A percentile compares a stretch with the other conserved stretches of the same genome.
phyloP scores from a whole-genome alignment of 2,113 vertebrate genomes.

The Diphyllodes magnificus region DNA sequence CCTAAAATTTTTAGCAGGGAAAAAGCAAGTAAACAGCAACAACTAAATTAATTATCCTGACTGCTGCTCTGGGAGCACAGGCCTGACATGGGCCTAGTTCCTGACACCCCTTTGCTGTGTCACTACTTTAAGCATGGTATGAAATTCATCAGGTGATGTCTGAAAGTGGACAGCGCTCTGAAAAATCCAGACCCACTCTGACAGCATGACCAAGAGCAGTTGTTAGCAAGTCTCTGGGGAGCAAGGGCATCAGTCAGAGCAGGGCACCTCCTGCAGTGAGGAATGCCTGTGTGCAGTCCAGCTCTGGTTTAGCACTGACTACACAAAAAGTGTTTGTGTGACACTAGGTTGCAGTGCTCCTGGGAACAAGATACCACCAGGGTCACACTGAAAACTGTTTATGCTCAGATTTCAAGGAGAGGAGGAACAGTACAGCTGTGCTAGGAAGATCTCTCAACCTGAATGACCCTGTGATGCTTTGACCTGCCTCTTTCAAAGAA shows the following conservation, averaged over 20 bases:
- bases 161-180: background rate
- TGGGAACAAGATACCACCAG: background rate
- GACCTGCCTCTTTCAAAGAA: background rate
- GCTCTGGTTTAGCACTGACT: background rate
- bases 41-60: background rate
- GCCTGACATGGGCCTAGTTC: rapidly evolving
- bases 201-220: background rate
- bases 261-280: background rate
- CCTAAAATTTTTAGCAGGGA: background rate
- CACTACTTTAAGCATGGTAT: background rate
- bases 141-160: background rate
- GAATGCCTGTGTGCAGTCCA: background rate
- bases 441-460: background rate
- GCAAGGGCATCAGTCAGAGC: background rate
- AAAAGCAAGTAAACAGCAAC: background rate
- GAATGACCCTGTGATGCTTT: background rate
- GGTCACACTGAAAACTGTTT: background rate
- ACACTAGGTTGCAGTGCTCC: background rate
- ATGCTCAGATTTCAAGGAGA: background rate
- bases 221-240: background rate
- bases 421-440: background rate
- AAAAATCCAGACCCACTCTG: background rate
- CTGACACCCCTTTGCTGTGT: background rate
- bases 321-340: background rate
- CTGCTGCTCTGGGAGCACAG: background rate